Evolutionary conservation across 2,113 vertebrate genomes (phyloP).

Genomic region (Peucedramus taeniatus): DNA sequence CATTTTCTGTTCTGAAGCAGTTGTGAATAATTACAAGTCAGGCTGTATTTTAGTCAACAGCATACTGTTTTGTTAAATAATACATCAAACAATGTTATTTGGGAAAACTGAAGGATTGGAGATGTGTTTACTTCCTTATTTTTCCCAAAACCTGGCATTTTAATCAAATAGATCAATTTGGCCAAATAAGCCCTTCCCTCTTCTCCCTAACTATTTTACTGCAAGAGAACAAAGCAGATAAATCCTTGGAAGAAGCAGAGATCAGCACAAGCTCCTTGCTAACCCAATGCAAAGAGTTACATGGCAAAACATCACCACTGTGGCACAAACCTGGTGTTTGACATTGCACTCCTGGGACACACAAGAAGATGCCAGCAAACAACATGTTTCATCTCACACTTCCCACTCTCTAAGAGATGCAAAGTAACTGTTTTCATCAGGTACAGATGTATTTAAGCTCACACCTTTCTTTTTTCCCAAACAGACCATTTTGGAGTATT

Average conservation of each 20-base stretch:
- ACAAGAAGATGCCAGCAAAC: background rate
- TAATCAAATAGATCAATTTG: background rate
- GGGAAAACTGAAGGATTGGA: background rate
- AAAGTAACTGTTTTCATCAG: background rate
- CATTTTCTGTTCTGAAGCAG: conserved; percentile 75
- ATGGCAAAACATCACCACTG: background rate
- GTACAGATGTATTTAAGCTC: background rate
- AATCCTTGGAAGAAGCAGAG: background rate
- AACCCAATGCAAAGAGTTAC: background rate
- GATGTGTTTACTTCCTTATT: background rate
- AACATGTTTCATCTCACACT: background rate
- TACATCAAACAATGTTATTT: background rate
- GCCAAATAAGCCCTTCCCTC: background rate
- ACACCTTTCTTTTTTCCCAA: conserved; percentile 75
- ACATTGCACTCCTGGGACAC: background rate
- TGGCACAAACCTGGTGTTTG: background rate
- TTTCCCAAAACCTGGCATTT: background rate
- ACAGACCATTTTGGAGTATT: conserved; percentile 71
- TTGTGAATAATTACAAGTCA: background rate
- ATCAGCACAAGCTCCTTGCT: background rate
- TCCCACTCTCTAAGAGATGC: background rate
- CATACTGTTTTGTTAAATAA: background rate
- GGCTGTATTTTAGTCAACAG: background rate
- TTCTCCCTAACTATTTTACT: background rate
- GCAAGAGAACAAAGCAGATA: background rate